phyloP scores from a whole-genome alignment of 2,797 vertebrate species.

The Anolis apletophallus region DNA sequence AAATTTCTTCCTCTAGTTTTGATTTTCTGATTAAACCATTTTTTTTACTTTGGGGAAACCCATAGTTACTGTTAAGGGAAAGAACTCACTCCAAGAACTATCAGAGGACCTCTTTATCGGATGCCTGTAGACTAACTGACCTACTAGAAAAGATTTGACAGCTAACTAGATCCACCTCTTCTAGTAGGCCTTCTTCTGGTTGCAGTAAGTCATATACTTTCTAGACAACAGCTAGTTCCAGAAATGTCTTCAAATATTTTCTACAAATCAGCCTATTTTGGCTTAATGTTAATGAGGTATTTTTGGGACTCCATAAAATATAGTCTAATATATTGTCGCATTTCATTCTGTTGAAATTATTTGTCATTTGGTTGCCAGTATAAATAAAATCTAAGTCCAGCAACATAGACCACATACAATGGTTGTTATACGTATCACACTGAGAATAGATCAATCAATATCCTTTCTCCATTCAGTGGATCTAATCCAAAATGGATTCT shows the following conservation, averaged over 20 bases:
- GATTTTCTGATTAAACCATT: too few species aligned
- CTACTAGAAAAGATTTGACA: too few species aligned
- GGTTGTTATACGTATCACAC: not conserved
- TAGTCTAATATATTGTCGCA: not conserved
- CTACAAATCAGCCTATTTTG: too few species aligned
- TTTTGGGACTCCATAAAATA: not conserved
- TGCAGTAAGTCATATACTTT: not conserved
- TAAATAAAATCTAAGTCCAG: not conserved
- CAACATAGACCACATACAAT: not conserved
- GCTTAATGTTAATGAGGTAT: too few species aligned
- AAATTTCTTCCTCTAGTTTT: not conserved
- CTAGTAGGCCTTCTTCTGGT: not conserved
- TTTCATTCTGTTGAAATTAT: not conserved
- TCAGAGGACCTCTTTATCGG: too few species aligned
- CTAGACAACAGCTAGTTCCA: not conserved
- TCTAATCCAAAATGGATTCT: not conserved
- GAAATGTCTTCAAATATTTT: too few species aligned
- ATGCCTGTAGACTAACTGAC: too few species aligned
- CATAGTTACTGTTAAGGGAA: too few species aligned
- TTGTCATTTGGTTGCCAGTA: not conserved
- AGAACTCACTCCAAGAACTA: too few species aligned
- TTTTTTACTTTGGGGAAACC: too few species aligned
- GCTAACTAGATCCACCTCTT: too few species aligned
- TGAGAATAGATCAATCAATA: not conserved
- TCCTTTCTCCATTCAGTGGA: not conserved